A percentile compares a stretch with the other conserved stretches of the same genome.
phyloP scores from a whole-genome alignment of 2,113 vertebrate genomes.

The Esox niger region DNA sequence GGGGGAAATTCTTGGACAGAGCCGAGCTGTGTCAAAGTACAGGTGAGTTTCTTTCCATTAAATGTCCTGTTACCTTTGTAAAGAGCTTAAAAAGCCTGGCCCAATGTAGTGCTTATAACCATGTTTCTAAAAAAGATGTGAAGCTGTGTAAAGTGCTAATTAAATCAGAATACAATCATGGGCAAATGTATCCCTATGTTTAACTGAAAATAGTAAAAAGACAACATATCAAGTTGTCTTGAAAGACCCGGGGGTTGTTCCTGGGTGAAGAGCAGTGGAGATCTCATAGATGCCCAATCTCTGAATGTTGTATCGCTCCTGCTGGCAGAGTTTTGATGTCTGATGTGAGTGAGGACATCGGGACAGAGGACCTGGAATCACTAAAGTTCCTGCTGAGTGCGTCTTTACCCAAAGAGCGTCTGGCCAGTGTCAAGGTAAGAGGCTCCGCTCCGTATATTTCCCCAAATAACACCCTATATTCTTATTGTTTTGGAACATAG shows the following conservation, averaged over 20 bases:
- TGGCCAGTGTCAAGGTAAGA: conserved; percentile 76
- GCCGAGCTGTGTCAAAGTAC: conserved; percentile 73
- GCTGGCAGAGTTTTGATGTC: conserved; percentile 79
- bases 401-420: conserved; percentile 64
- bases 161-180: no score
- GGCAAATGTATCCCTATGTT: no score
- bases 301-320: not conserved
- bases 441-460: no score
- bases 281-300: not conserved
- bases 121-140: no score
- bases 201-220: no score
- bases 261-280: no score
- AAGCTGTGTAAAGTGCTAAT: no score
- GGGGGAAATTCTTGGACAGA: conserved; percentile 59
- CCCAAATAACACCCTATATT: no score
- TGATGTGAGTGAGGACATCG: conserved; percentile 81
- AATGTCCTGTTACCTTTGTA: no score
- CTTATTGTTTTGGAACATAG: no score
- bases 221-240: not conserved
- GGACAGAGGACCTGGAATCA: conserved; percentile 73
- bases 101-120: not conserved
- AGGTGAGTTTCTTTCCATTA: conserved; percentile 68
- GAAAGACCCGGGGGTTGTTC: no score
- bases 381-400: conserved; percentile 78
- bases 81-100: not conserved